Percentiles rank a stretch among this genome's conserved stretches.
Conservation (phyloP, 2,113 vertebrate species). For the Otis tarda region DNA sequence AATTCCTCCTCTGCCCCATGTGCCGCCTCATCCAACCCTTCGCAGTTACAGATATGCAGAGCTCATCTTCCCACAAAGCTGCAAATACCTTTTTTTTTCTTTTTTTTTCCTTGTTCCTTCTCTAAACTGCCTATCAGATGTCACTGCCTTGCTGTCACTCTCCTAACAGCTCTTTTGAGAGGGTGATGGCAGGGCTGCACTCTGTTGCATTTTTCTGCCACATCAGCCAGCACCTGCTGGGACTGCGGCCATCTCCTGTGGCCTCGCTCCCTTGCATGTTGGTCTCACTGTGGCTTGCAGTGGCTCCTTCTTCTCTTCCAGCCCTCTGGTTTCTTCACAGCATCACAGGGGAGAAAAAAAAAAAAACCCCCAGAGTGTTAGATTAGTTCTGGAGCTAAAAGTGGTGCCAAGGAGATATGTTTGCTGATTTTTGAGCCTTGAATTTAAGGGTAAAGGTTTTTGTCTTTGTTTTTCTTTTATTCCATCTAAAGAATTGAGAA, state of each 20-base stretch:
- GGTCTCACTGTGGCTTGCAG: not conserved
- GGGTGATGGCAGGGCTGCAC: not conserved
- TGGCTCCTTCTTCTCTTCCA: not conserved
- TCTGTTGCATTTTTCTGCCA: rapidly evolving
- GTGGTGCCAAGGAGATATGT: rapidly evolving
- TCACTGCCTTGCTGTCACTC: not conserved
- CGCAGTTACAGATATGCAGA: not conserved
- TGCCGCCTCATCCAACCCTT: not conserved
- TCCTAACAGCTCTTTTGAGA: not conserved
- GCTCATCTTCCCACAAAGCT: not conserved
- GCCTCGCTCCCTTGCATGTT: rapidly evolving
- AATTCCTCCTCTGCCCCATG: not conserved
- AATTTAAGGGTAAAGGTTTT: not conserved
- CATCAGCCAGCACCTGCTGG: rapidly evolving
- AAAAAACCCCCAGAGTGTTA: not conserved
- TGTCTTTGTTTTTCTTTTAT: not conserved
- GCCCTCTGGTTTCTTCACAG: not conserved
- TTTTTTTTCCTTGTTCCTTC: not conserved
- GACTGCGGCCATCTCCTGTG: rapidly evolving
- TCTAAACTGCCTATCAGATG: not conserved
- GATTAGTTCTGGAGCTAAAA: not conserved
- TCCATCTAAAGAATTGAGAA: not conserved
- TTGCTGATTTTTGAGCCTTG: not conserved
- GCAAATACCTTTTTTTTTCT: not conserved
- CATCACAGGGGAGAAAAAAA: no score